Base-by-base conservation (phyloP, 2,797 vertebrate genomes). In the Sebastes vulpes region DNA sequence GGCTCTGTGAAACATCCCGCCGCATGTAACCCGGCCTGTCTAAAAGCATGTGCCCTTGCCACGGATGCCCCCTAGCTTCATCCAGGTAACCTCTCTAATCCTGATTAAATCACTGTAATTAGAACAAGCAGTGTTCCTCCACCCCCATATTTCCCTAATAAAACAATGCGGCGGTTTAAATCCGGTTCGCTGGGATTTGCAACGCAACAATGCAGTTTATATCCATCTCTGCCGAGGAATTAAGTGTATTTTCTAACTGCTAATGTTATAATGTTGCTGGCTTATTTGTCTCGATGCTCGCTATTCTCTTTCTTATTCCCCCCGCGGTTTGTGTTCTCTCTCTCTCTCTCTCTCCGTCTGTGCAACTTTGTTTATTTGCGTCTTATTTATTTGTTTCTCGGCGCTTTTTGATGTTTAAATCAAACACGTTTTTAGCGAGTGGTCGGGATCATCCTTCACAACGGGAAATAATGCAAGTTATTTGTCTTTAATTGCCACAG, bases 41-140 rank as follows among this genome's bases (percentile, higher is more conserved):
- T 82, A 75, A 91, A 89, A 89, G 90, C 90, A 81, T 82, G 89
- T 90, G 92, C 90, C 94, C 93, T 94, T 93, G 93, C 90, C 75
- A 72, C 11, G 14, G 82, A 80, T 81, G 83, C 83, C 88, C 92
- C 86, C 78, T 82, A 57, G 91, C 91, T 86, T 91, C 90, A 94
- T 93, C 90, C 96, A 96, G 95, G 95, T 96, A 95, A 95, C 95
- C 95, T 93, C 90, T 90, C 91, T 96, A 96, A 96, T 96, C 95
- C 95, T 87, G 95, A 95, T 95, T 95, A 95, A 96, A 96, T 95
- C 93, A 94, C 95, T 93, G 94, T 95, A 96, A 96, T 96, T 95
- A 96, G 93, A 96, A 93, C 92, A 89, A 90, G 91, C 94, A 90
- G 87, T 86, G 88, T 89, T 91, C 92, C 93, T 89, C 93, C 93